Conservation (phyloP, 2,113 vertebrate genomes). For the Steatornis caripensis region DNA sequence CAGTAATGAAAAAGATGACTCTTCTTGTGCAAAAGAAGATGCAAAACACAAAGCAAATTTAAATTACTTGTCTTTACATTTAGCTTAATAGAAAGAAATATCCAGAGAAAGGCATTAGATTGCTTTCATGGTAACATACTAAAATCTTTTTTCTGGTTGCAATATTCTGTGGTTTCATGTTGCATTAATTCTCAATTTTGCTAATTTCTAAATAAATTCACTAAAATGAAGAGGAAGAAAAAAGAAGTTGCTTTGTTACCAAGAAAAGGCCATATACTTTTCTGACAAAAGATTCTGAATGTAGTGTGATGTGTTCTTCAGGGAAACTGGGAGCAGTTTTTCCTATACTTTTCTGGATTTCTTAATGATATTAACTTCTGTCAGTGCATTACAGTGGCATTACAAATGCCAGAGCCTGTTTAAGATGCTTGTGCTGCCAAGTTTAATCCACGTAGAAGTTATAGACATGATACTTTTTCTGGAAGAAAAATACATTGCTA, state of each 20-base stretch:
- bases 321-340: neutral
- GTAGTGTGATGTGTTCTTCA: neutral
- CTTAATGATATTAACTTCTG: neutral
- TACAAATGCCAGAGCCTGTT: neutral
- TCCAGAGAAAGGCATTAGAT: neutral
- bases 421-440: constrained; percentile 34
- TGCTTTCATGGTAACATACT: neutral
- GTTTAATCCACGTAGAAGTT: neutral
- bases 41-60: neutral
- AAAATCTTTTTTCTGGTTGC: neutral
- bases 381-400: neutral
- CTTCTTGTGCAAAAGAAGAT: neutral
- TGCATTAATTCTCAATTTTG: neutral
- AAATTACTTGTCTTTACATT: neutral
- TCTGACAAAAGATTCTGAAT: neutral
- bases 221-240: neutral
- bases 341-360: neutral
- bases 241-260: neutral
- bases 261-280: neutral
- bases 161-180: neutral
- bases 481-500: neutral
- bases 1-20: neutral
- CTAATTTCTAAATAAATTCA: neutral
- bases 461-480: neutral
- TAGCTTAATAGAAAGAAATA: neutral